Percentiles rank a stretch among this genome's conserved stretches.
Conservation (phyloP, 2,888 invertebrate species). For the Philhelius pedissequus region DNA sequence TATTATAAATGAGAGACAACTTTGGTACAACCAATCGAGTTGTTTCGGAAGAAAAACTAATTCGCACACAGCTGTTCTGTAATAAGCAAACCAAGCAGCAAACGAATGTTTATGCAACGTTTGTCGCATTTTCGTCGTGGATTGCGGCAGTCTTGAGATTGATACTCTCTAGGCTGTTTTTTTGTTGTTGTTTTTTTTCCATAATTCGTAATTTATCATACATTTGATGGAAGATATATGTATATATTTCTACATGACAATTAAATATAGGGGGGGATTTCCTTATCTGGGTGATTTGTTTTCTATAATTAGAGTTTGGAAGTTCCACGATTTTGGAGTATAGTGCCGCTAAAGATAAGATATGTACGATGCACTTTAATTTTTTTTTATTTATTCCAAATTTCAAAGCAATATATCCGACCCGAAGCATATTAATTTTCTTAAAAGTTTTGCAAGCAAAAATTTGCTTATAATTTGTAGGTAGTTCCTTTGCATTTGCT, state of each 20-base stretch:
- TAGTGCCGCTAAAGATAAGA: background rate
- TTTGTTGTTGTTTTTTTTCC: background rate
- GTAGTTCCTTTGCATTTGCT: no score
- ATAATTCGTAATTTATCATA: conserved; percentile 4
- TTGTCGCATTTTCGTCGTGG: conserved; percentile 21
- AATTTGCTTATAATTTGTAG: no score
- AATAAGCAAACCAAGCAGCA: background rate
- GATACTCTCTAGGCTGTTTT: background rate
- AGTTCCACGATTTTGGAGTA: background rate
- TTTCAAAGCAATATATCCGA: background rate
- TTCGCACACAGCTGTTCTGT: background rate
- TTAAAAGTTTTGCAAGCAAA: no score
- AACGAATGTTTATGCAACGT: conserved; percentile 20
- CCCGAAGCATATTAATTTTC: no score
- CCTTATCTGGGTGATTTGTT: conserved; percentile 31
- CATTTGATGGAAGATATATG: background rate
- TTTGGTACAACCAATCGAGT: background rate
- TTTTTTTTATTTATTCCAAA: background rate
- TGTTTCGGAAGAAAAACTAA: conserved; percentile 34
- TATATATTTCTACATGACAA: background rate
- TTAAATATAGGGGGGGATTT: background rate
- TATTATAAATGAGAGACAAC: conserved; percentile 16
- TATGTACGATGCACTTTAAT: background rate
- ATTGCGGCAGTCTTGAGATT: conserved; percentile 24
- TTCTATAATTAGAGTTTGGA: conserved; percentile 17